phyloP scores from a whole-genome alignment of 2,888 invertebrate genomes.

The Tetramorium bicarinatum region DNA sequence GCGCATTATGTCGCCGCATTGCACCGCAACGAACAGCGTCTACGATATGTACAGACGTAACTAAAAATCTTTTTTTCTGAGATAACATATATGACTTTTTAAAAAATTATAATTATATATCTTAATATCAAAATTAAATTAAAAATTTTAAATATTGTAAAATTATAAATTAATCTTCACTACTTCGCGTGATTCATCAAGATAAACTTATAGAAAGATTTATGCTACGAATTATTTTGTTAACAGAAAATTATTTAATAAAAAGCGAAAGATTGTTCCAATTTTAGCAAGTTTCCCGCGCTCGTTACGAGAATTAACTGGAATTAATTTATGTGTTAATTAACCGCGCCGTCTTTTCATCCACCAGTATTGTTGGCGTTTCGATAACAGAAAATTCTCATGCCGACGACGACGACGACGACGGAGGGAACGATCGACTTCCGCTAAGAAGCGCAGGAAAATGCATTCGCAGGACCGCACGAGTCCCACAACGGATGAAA shows the following conservation, averaged over 20 bases:
- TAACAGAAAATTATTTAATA: neutral
- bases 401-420: neutral
- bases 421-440: conserved; percentile 26
- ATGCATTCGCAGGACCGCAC: conserved; percentile 2
- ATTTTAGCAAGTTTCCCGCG: conserved; percentile 26
- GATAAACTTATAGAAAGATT: neutral
- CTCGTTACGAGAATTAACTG: neutral
- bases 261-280: neutral
- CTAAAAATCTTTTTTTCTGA: neutral
- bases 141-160: neutral
- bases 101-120: neutral
- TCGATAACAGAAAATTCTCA: conserved; percentile 23
- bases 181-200: neutral
- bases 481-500: conserved; percentile 8
- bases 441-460: conserved; percentile 2
- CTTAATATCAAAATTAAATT: neutral
- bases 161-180: neutral
- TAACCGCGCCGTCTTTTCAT: neutral
- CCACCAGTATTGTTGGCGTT: neutral
- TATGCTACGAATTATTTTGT: neutral
- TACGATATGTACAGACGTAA: conserved; percentile 13
- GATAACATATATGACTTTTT: neutral
- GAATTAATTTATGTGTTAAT: conserved; percentile 32
- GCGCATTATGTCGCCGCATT: conserved; percentile 91
- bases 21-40: conserved; percentile 73